Conservation (phyloP, 2,888 invertebrate genomes). For the Tachystola acroxantha region DNA sequence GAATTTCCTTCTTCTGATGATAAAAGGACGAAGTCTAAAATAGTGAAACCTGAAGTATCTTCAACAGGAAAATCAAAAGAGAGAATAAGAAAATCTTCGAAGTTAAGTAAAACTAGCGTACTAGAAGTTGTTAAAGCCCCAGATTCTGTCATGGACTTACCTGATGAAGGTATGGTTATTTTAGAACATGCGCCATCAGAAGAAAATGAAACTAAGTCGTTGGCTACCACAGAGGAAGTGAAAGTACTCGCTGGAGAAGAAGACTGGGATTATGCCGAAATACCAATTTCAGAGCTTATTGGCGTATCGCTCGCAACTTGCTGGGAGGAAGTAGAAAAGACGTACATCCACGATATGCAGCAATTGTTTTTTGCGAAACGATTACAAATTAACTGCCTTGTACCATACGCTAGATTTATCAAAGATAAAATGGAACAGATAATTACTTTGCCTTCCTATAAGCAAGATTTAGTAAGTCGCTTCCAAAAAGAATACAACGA, state of each 20-base stretch:
- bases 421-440: slow-evolving; percentile 74
- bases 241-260: slow-evolving; percentile 58
- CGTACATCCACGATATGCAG: slow-evolving; percentile 72
- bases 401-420: slow-evolving; percentile 77
- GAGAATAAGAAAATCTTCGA: slow-evolving; percentile 39
- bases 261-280: slow-evolving; percentile 65
- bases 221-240: slow-evolving; percentile 30
- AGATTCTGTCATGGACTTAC: slow-evolving; percentile 26
- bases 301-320: slow-evolving; percentile 58
- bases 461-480: slow-evolving; percentile 72
- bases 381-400: slow-evolving; percentile 68
- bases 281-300: slow-evolving; percentile 50
- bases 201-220: slow-evolving; percentile 26
- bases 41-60: slow-evolving; percentile 47
- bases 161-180: slow-evolving; percentile 22
- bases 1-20: slow-evolving; percentile 54
- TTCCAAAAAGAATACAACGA: slow-evolving; percentile 80
- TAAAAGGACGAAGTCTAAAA: slow-evolving; percentile 53
- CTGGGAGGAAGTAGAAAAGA: slow-evolving; percentile 72
- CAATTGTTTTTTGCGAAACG: slow-evolving; percentile 78
- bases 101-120: slow-evolving; percentile 36
- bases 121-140: slow-evolving; percentile 41
- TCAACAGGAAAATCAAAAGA: slow-evolving; percentile 42
- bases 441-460: slow-evolving; percentile 75
- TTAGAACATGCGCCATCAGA: slow-evolving; percentile 31